Evolutionary conservation across 2,888 invertebrate species (phyloP), one percentile per base, ranked within the genome.

Genomic region (Xylota segnis): DNA sequence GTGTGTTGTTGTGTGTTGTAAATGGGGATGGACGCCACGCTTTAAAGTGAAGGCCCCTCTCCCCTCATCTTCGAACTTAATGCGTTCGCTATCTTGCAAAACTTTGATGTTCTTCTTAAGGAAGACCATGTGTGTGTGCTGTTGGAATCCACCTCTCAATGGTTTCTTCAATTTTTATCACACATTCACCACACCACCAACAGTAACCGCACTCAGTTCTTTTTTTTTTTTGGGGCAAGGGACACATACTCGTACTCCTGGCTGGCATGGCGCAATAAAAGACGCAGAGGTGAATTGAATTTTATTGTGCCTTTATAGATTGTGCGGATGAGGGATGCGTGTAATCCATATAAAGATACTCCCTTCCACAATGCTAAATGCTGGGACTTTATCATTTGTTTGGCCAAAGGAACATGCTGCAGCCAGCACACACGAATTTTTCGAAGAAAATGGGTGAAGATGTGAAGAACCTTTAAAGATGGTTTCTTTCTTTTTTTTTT

Each of bases 81-180:
- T 86, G 86, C 86, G 78, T 82, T 86, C 54, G 81, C 86, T 86
- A 86, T 86, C 86, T 86, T 86, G 61, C 71, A 34, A 10, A 43
- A 81, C 45, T 77, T 71, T 68, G 82, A 81, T 68, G 76, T 71
- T 79, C 37, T 54, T 75, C 52, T 45, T 37, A 27, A n/a, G 32
- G 59, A 65, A 23, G 40, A 45, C 45, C 71, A 34, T 50, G 18
- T 61, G 71, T 61, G 23, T 61, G 54, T 75, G 34, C 9, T 34
- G 7, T 65, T 76, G 59, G 76, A 86, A 81, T 81, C 86, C 59
- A 61, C 71, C 70, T 72, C 65, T 68, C 76, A 75, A 84, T 84
- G 70, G 84, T 54, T 84, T 79, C 75, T 23, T 23, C 23, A 86
- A 68, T 81, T 82, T 86, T 86, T 86, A 86, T 86, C 86, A 82